Base-by-base conservation (phyloP, 2,113 vertebrate species). In the Aythya baeri region DNA sequence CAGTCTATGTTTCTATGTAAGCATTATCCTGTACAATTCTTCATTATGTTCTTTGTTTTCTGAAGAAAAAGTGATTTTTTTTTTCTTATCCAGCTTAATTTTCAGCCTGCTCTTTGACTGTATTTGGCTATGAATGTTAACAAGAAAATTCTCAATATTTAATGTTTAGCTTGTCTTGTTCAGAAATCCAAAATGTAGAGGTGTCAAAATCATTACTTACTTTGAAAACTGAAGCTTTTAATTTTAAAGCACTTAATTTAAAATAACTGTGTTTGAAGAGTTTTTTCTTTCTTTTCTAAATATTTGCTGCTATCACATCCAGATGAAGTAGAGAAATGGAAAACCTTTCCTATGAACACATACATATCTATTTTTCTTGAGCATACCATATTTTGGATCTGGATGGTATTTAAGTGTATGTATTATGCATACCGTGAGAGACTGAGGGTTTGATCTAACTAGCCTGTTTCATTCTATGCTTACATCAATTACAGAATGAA, bases 401-500 rank as follows among this genome's bases (percentile, higher is more conserved):
- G 58, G 70, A 14, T 44, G 31, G 63, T 41, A 22, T 52, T 50
- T 75, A 77, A 44, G 44, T 11, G 22, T 49, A 34, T 72, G 13
- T 59, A 17, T 90, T 46, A 12, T 50, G n/a, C 49, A 12, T 70
- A 68, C 55, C 32, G 83, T 76, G 63, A 80, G 83, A 86, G 44
- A 38, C 50, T 43, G 84, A 90, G 74, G 54, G 70, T 89, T 94
- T 87, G 58, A 66, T 82, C 6, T 7, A 79, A 13, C 43, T 61
- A 54, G 22, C 66, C 49, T 52, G 49, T 72, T 94, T 72, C 58
- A 36, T 78, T 82, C 89, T 57, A 4, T 70, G 31, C 72, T 95
- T 89, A 78, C 87, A 85, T 72, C 87, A 95, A 73, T 87, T 91
- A 70, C 49, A 75, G 71, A 85, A 89, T 76, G 87, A 89, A 85